phyloP scores from a whole-genome alignment of 2,888 invertebrate species.

The Microctonus aethiopoides region DNA sequence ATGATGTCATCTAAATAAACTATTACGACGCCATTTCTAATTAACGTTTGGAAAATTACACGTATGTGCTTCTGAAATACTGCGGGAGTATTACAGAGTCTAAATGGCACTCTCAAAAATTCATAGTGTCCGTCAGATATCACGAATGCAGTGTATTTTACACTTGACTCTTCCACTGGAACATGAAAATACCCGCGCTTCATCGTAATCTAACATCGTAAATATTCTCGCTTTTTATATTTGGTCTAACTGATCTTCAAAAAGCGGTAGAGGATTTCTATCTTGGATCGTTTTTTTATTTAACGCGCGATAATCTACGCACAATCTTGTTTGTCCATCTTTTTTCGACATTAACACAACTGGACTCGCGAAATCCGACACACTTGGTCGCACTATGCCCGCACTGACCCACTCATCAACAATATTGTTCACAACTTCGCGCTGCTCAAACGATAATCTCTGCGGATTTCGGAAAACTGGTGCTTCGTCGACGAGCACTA shows the following conservation, averaged over 20 bases:
- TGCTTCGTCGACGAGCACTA: no score
- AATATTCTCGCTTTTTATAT: slow-evolving; percentile 50
- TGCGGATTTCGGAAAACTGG: no score
- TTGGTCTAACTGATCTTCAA: slow-evolving; percentile 57
- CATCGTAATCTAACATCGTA: slow-evolving; percentile 53
- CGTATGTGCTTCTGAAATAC: slow-evolving; percentile 60
- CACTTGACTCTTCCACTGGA: slow-evolving; percentile 50
- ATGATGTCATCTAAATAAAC: slow-evolving; percentile 50
- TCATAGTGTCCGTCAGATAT: slow-evolving; percentile 61
- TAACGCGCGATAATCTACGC: slow-evolving; percentile 49
- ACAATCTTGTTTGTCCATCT: slow-evolving; percentile 43
- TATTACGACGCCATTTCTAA: slow-evolving; percentile 31
- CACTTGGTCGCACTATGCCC: no score
- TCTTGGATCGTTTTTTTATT: slow-evolving; percentile 54
- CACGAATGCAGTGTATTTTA: slow-evolving; percentile 56
- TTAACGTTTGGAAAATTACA: slow-evolving; percentile 41
- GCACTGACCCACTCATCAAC: no score
- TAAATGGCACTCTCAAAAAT: slow-evolving; percentile 61
- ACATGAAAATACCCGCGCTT: slow-evolving; percentile 57
- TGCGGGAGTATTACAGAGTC: slow-evolving; percentile 50
- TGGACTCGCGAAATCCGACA: slow-evolving; percentile 43
- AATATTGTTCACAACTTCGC: no score
- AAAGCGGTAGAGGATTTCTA: slow-evolving; percentile 55
- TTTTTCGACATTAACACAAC: slow-evolving; percentile 43
- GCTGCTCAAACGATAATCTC: no score